These are phyloP conservation scores for Ceryle rudis DNA, from an alignment of 2,797 vertebrate genomes.

Conservation along the genomic window DNA sequence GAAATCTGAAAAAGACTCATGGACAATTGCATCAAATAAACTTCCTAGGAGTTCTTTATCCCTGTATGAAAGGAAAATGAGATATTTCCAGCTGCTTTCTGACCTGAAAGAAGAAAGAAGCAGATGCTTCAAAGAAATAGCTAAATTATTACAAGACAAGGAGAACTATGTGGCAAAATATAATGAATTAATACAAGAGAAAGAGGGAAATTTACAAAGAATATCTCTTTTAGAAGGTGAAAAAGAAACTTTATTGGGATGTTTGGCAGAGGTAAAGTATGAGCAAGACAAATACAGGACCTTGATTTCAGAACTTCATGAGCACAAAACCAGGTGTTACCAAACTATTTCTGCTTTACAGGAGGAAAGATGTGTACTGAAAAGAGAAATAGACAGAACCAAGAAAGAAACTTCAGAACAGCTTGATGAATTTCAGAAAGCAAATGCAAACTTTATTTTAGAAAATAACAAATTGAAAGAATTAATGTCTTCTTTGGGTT, in stretches of 20 bases:
- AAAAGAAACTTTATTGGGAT: background rate
- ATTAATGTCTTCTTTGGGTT: conserved; percentile 10
- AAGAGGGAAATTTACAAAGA: background rate
- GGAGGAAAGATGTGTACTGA: conserved; percentile 61
- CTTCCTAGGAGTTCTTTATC: fast-evolving
- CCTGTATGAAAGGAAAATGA: background rate
- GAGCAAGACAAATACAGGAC: conserved; percentile 28
- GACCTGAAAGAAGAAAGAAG: conserved; percentile 42
- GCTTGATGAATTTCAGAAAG: background rate
- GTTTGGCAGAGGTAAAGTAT: background rate
- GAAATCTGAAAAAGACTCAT: background rate
- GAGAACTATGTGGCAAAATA: background rate
- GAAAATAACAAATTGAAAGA: conserved; percentile 58
- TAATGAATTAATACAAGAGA: background rate
- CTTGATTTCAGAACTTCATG: conserved; percentile 63
- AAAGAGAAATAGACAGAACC: background rate
- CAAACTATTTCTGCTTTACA: conserved; percentile 80
- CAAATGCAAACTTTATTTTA: background rate
- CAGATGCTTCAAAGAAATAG: background rate
- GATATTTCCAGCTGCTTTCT: conserved; percentile 28
- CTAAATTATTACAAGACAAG: background rate
- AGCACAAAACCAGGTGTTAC: conserved; percentile 69
- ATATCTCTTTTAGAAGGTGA: background rate
- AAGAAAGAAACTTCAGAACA: background rate
- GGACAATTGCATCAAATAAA: background rate